A percentile compares a stretch with the other conserved stretches of the same genome.
Evolutionary conservation across 2,113 vertebrate genomes (phyloP).

Genomic region (Phyllostomus discolor): DNA sequence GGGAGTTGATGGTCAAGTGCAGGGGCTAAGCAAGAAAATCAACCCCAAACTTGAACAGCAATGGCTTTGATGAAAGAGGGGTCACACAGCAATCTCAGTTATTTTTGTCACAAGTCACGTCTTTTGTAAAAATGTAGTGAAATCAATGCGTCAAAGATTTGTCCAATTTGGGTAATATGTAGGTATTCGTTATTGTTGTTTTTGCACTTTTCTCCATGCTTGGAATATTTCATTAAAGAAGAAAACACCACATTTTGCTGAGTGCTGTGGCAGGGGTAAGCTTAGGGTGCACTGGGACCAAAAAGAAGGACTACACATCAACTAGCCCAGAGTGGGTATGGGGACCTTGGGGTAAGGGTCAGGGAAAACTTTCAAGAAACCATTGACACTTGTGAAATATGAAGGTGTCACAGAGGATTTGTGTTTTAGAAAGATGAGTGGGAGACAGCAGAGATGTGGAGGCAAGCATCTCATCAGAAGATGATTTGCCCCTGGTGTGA

Average conservation of each 20-base stretch:
- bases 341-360: background rate
- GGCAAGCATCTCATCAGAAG: background rate
- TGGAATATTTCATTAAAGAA: conserved; percentile 4
- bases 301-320: background rate
- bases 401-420: background rate
- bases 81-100: background rate
- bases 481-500: background rate
- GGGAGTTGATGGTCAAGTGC: background rate
- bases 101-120: background rate
- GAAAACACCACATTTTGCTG: background rate
- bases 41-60: background rate
- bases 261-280: background rate
- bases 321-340: background rate
- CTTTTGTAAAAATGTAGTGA: background rate
- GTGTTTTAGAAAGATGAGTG: background rate
- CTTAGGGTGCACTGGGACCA: background rate
- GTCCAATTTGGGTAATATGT: background rate
- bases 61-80: background rate
- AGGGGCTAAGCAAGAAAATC: background rate
- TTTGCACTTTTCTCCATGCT: background rate
- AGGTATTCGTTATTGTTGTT: background rate
- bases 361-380: background rate
- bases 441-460: background rate
- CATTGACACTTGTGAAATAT: background rate
- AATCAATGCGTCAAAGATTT: background rate